A percentile compares a stretch with the other conserved stretches of the same genome.
Conservation (phyloP, 2,888 invertebrate genomes). For the Danaus chrysippus region DNA sequence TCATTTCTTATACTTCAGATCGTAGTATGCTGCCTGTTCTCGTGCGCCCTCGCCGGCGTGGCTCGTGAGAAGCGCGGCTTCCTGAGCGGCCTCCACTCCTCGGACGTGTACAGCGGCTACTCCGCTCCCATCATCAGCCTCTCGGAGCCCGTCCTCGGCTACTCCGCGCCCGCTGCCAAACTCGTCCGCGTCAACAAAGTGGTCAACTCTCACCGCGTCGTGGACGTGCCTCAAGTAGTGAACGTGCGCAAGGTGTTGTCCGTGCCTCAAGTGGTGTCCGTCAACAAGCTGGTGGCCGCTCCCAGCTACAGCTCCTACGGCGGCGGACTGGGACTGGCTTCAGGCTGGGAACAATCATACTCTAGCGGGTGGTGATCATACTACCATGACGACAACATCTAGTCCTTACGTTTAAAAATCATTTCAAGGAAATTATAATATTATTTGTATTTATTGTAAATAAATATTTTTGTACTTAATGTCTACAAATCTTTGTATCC, state of each 20-base stretch:
- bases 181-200: conserved; percentile 48
- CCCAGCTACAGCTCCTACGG: conserved; percentile 35
- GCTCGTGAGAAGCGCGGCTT: conserved; percentile 33
- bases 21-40: conserved; percentile 28
- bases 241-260: conserved; percentile 49
- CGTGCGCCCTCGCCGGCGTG: conserved; percentile 26
- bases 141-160: conserved; percentile 32
- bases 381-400: no score
- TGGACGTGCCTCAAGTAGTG: conserved; percentile 46
- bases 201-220: conserved; percentile 44
- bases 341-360: no score
- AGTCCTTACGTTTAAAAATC: no score
- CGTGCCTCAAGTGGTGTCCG: conserved; percentile 52
- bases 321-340: conserved; percentile 14
- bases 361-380: no score
- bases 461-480: no score
- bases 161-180: conserved; percentile 34
- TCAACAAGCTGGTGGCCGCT: conserved; percentile 51
- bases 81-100: conserved; percentile 3
- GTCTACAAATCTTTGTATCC: no score
- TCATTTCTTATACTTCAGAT: conserved; percentile 22
- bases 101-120: conserved; percentile 8
- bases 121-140: conserved; percentile 19
- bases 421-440: no score
- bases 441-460: no score